Conservation (phyloP, 2,888 invertebrate genomes). For the Griposia aprilina region DNA sequence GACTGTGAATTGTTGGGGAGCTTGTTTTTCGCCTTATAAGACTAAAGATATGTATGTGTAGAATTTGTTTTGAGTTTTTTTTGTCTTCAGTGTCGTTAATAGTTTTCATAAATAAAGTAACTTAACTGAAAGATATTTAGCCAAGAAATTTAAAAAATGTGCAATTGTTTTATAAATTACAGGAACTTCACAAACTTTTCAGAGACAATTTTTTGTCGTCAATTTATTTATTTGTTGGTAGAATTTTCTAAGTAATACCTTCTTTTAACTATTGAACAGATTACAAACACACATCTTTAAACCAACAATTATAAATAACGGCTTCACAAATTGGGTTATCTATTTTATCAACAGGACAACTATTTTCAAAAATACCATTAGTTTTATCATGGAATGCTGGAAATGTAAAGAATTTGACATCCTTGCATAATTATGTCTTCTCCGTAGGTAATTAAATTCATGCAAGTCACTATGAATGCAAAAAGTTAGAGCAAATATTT, state of each 20-base stretch:
- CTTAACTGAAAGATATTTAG: no score
- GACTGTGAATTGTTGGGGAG: constrained; percentile 34
- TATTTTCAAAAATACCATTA: not conserved
- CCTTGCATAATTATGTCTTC: constrained; percentile 20
- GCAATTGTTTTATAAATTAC: no score
- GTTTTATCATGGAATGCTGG: not conserved
- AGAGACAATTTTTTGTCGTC: not conserved
- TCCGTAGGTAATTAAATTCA: constrained; percentile 37
- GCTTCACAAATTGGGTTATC: not conserved
- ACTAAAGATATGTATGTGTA: not conserved
- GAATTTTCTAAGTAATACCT: no score
- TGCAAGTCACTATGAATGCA: constrained; percentile 64
- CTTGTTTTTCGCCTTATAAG: constrained; percentile 38
- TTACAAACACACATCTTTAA: not conserved
- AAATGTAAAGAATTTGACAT: constrained; percentile 29
- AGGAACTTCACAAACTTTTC: not conserved
- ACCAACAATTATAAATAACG: not conserved
- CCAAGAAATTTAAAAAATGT: not conserved
- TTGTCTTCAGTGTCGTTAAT: not conserved
- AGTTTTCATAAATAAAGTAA: not conserved
- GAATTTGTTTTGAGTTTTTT: not conserved
- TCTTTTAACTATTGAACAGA: not conserved
- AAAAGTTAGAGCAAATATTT: constrained; percentile 60
- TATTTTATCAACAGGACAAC: not conserved
- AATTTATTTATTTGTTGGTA: not conserved